Percentiles rank a stretch among this genome's conserved stretches.
Conservation (phyloP, 2,113 vertebrate species). For the Trinectes maculatus region DNA sequence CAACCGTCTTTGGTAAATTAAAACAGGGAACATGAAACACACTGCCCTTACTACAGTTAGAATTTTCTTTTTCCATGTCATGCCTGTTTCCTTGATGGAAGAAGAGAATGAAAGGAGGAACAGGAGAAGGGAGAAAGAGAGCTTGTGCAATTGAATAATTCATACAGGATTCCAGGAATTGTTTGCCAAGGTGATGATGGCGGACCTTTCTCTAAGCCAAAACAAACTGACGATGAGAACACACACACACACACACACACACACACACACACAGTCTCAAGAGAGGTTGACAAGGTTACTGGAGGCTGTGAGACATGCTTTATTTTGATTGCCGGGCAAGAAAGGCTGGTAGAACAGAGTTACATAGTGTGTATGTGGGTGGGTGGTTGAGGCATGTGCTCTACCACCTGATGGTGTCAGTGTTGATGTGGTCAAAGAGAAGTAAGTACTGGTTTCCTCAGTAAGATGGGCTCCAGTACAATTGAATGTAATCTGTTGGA, state of each 20-base stretch:
- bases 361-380: slow-evolving; percentile 41
- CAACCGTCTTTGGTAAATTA: slow-evolving; percentile 8
- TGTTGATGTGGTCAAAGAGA: slow-evolving; percentile 13
- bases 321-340: slow-evolving; percentile 60
- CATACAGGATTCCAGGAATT: slow-evolving; percentile 84
- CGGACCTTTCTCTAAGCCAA: slow-evolving; percentile 82
- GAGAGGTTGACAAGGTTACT: slow-evolving; percentile 63
- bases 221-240: slow-evolving; percentile 76
- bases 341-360: slow-evolving; percentile 30
- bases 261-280: slow-evolving; percentile 56
- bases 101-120: slow-evolving; percentile 52
- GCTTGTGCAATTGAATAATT: slow-evolving; percentile 86
- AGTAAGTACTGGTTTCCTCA: not conserved
- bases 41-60: too few species aligned
- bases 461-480: not conserved
- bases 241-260: slow-evolving; percentile 52
- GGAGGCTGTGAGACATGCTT: slow-evolving; percentile 59
- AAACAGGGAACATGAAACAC: slow-evolving; percentile 9
- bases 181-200: slow-evolving; percentile 86
- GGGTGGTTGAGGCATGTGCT: slow-evolving; percentile 16
- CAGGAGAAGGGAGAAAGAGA: slow-evolving; percentile 40
- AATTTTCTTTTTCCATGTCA: too few species aligned
- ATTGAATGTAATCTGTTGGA: slow-evolving; percentile 47
- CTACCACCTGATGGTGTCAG: slow-evolving; percentile 1
- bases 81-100: slow-evolving; percentile 56